These are phyloP conservation scores for Mus spretus DNA, from an alignment of 2,797 vertebrate species.

Conservation along the genomic window DNA sequence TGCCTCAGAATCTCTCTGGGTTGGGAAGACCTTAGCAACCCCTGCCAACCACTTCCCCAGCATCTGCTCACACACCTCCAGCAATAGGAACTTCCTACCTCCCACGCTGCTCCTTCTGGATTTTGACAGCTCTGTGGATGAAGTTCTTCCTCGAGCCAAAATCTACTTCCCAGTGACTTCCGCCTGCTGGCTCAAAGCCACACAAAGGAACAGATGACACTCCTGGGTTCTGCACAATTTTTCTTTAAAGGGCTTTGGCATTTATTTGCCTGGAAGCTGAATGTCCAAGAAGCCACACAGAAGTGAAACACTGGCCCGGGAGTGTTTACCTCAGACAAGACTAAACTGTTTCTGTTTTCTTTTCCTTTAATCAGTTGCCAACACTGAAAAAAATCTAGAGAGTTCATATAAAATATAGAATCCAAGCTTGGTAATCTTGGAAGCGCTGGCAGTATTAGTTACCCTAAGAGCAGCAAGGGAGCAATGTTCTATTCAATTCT, in stretches of 20 bases:
- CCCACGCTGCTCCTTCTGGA: constrained; percentile 78
- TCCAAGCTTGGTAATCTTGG: neutral
- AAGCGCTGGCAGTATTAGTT: neutral
- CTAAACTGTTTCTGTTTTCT: neutral
- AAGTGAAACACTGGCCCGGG: neutral
- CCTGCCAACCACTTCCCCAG: constrained; percentile 52
- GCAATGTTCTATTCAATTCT: neutral
- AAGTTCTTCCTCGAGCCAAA: constrained; percentile 71
- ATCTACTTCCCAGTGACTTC: constrained; percentile 63
- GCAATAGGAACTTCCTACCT: constrained; percentile 69
- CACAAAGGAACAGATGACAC: neutral
- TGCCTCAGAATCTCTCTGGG: constrained; percentile 12
- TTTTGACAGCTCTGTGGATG: constrained; percentile 69
- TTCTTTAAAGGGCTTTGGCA: neutral
- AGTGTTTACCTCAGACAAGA: constrained; percentile 18
- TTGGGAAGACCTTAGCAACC: constrained; percentile 50
- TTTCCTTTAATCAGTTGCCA: constrained; percentile 15
- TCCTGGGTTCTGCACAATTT: neutral
- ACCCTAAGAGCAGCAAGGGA: neutral
- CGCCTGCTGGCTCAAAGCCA: neutral
- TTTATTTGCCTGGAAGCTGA: constrained; percentile 7
- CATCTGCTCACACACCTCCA: constrained; percentile 78
- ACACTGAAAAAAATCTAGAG: neutral
- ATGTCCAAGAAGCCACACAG: neutral
- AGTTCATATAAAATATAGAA: constrained; percentile 41